A percentile compares a stretch with the other conserved stretches of the same genome.
Evolutionary conservation across 1,140 invertebrate species (phyloP).

Genomic region (Tetraneura akinire): DNA sequence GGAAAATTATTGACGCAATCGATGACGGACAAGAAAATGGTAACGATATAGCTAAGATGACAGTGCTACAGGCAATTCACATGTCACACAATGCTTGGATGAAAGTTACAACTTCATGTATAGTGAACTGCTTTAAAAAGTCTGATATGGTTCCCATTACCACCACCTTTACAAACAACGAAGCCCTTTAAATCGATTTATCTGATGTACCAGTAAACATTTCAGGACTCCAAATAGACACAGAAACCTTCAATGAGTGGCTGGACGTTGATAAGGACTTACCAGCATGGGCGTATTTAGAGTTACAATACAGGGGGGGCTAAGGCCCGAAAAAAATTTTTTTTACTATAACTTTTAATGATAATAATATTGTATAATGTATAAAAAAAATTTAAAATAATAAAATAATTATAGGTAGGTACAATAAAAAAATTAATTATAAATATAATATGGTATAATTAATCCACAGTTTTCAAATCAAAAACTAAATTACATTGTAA

Average conservation of each 20-base stretch:
- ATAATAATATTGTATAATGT: too few relatives aligned
- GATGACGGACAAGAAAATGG: slow-evolving; percentile 16
- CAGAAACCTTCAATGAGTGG: slow-evolving; percentile 17
- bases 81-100: slow-evolving; percentile 21
- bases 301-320: too few relatives aligned
- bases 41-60: slow-evolving; percentile 28
- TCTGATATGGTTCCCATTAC: background rate
- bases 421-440: too few relatives aligned
- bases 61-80: slow-evolving; percentile 21
- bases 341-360: too few relatives aligned
- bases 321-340: too few relatives aligned
- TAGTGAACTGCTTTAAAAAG: slow-evolving; percentile 13
- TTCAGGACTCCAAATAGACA: background rate
- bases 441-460: too few relatives aligned
- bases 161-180: too few relatives aligned
- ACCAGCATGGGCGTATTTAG: too few relatives aligned
- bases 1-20: slow-evolving; percentile 28
- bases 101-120: slow-evolving; percentile 24
- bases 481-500: too few relatives aligned
- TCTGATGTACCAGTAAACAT: background rate
- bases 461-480: too few relatives aligned
- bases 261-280: slow-evolving; percentile 5
- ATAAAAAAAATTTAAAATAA: too few relatives aligned
- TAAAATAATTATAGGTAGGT: too few relatives aligned
- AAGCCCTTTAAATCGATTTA: background rate